Base-by-base conservation (phyloP, 2,113 vertebrate species). In the Puffinus mauretanicus region DNA sequence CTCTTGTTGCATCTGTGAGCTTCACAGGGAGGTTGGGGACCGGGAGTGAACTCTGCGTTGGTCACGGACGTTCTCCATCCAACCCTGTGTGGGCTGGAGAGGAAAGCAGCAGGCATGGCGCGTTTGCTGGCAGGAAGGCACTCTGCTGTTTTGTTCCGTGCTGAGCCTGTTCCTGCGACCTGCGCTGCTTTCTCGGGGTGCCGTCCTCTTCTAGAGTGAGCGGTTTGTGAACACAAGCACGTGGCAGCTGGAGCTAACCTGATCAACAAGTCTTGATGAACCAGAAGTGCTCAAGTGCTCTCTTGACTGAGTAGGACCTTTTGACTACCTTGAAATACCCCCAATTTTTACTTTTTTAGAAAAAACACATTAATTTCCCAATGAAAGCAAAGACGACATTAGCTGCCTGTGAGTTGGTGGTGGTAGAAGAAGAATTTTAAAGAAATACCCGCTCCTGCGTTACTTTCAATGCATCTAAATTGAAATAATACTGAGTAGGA, bases 101-200 rank as follows among this genome's bases (percentile, higher is more conserved):
- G 7, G 25, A 61, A 52, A 67, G 27, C 27, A 73, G 19, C 25
- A 62, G 22, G 19, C 10, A 9, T 1, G 27, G 6, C 3, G 2
- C 0, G 0, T n/a, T 64, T 36, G 14, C 21, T 61, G 17, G 13
- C 24, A 34, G 29, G 42, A 60, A 52, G 11, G 14, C 0, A 0
- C 6, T 9, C 16, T 51, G 34, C 22, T 57, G 4, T n/a, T 73
- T 25, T 52, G 6, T 36, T 51, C 26, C 64, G 4, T 65, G 49
- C 40, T 40, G 55, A 47, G 29, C 22, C 34, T 57, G 52, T 51
- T 72, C 42, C 24, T 51, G 52, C 1, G 11, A n/a, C 13, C 15
- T 51, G 16, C 0, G 1, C 21, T 29, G 7, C 32, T 61, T 64
- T 21, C 57, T 36, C 13, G 27, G 64, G 36, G 16, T n/a, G 16